Evolutionary conservation across 2,797 vertebrate species (phyloP), one percentile per base, ranked within the genome.

Genomic region (Coccyzus lansbergi): DNA sequence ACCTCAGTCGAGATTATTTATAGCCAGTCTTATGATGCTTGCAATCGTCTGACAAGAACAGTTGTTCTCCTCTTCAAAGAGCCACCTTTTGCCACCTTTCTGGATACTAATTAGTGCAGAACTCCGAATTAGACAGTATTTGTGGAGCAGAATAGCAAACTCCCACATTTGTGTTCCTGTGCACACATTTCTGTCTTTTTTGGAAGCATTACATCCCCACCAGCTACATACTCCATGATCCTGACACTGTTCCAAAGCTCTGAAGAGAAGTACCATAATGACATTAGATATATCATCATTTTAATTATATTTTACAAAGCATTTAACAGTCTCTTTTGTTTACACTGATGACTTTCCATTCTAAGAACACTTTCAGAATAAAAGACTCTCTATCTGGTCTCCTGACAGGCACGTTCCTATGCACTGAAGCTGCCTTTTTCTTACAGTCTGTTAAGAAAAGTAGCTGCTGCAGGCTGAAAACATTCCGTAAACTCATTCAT

Each of bases 51-150:
- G 48, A 42, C 49, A 78, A 53, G 80, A 92, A 70, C 46, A 64
- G 40, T 24, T 60, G 44, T 21, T 60, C 49, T 60, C 16, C 69
- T 25, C 77, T 77, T 94, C 77, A 79, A 77, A 91, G 13, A 86
- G 49, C 40, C 78, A 72, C 63, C 62, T 94, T 65, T 88, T 92
- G 68, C 42, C 56, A 48, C 58, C 52, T 87, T 95, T 85, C 53
- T 68, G 72, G 56, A 40, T 74, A 67, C 68, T 62, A 76, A 74
- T 82, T 84, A 94, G 56, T 17, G 63, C 8, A 76, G 72, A 88
- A 59, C 67, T 72, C 62, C 69, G 34, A 83, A 90, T 76, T 20
- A 68, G 53, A 81, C 25, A 78, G 70, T 10, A 68, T 34, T 89
- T 0, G 0, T 19, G 64, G 36, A 3, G 12, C 38, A 55, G 76